phyloP scores from a whole-genome alignment of 2,797 vertebrate genomes.

The Myotis pilosus region DNA sequence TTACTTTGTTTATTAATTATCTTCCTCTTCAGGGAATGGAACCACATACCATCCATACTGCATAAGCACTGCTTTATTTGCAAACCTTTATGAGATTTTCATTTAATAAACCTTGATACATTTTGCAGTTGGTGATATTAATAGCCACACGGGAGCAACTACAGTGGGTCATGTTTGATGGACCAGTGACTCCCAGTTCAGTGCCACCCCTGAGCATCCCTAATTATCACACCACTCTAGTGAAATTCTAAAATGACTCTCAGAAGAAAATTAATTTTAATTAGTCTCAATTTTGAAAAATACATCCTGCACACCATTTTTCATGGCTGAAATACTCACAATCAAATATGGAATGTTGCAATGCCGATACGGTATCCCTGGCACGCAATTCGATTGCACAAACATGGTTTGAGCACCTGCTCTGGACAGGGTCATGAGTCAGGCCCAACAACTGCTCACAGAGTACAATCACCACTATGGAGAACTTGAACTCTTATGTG shows the following conservation, averaged over 20 bases:
- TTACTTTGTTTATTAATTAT: constrained; percentile 62
- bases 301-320: neutral
- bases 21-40: constrained; percentile 1
- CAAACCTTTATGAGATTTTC: constrained; percentile 31
- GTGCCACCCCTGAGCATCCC: constrained; percentile 46
- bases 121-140: constrained; percentile 48
- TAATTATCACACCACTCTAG: constrained; percentile 41
- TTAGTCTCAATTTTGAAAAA: constrained; percentile 63
- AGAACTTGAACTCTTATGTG: neutral
- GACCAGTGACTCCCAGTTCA: constrained; percentile 13
- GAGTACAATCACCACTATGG: neutral
- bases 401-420: neutral
- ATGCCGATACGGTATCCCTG: neutral
- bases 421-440: neutral
- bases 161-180: constrained; percentile 37
- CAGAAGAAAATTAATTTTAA: constrained; percentile 69
- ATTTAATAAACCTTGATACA: constrained; percentile 54
- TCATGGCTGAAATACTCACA: neutral
- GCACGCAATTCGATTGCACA: neutral
- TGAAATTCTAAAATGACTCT: constrained; percentile 58
- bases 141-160: neutral
- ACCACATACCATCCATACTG: constrained; percentile 23
- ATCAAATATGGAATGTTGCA: neutral
- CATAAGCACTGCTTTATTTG: constrained; percentile 57
- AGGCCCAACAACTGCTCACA: neutral